phyloP scores from a whole-genome alignment of 2,113 vertebrate species.

The Sylvilagus bachmani region DNA sequence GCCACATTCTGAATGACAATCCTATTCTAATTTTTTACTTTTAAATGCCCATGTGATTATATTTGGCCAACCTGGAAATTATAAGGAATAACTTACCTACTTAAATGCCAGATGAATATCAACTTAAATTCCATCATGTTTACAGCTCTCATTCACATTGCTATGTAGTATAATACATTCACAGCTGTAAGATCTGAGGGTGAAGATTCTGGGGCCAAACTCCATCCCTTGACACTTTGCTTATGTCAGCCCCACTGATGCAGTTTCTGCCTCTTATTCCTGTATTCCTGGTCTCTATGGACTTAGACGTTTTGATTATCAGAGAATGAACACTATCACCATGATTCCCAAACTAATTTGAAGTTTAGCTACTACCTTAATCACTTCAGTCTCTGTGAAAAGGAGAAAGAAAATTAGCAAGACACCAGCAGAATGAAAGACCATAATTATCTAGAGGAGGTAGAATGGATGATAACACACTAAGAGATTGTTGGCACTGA shows the following conservation, averaged over 20 bases:
- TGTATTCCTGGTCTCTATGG: not conserved
- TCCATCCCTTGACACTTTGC: not conserved
- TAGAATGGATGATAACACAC: not conserved
- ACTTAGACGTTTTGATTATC: not conserved
- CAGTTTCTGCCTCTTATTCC: not conserved
- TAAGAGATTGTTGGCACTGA: not conserved
- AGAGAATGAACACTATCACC: not conserved
- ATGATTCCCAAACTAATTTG: not conserved
- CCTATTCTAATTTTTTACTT: not conserved
- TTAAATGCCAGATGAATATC: not conserved
- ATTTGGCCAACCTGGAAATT: not conserved
- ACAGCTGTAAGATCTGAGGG: not conserved
- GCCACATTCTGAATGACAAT: not conserved
- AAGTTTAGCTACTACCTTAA: not conserved
- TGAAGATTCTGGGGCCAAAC: not conserved
- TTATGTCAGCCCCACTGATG: not conserved
- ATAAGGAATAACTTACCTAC: not conserved
- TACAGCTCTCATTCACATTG: not conserved
- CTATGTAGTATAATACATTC: not conserved
- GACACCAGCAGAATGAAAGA: not conserved
- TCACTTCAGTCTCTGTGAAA: not conserved
- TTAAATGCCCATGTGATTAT: not conserved
- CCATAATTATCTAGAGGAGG: not conserved
- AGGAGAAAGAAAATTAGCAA: not conserved
- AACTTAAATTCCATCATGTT: not conserved